Base-by-base conservation (phyloP, 1,140 invertebrate species). In the Ericerus pela region DNA sequence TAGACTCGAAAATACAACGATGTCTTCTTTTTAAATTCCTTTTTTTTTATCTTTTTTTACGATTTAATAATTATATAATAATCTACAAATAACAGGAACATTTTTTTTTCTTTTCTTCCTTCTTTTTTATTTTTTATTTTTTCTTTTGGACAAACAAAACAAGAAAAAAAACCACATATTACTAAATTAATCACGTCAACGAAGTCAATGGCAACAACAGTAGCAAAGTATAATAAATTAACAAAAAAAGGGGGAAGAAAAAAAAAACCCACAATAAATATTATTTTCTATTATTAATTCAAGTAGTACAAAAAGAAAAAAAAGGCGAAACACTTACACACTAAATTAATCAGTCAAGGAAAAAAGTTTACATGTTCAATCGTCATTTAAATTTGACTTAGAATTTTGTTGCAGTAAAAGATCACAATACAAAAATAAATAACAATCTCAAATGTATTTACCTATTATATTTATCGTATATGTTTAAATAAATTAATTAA, bases 391-490 rank as follows among this genome's bases (percentile, higher is more conserved):
- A 24, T 47, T 47, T 47, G 41, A 47, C 41, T 47, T 47, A 47
- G 41, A 47, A 47, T 47, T 47, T 47, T 14, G 41, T 47, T 47
- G 22, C 41, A 47, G 20, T 47, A 47, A 47, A n/a, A 47, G 41
- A 47, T 47, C 41, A 47, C 41, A 47, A 47, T 47, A 47, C 41
- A 47, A 47, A 47, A 47, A 47, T 47, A 47, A 47, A 47, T 47
- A 47, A 47, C 41, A 47, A 47, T 47, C 22, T 47, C 20, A n/a
- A n/a, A n/a, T n/a, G n/a, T n/a, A n/a, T n/a, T n/a, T n/a, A n/a
- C n/a, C n/a, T n/a, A n/a, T n/a, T n/a, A n/a, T n/a, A n/a, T n/a
- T n/a, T n/a, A n/a, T 47, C 41, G 26, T 22, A 47, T 24, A 18
- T 47, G 26, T 47, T 24, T 24, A 47, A 47, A 47, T 22, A 47